Base-by-base conservation (phyloP, 2,113 vertebrate species). In the Crotalus viridis region DNA sequence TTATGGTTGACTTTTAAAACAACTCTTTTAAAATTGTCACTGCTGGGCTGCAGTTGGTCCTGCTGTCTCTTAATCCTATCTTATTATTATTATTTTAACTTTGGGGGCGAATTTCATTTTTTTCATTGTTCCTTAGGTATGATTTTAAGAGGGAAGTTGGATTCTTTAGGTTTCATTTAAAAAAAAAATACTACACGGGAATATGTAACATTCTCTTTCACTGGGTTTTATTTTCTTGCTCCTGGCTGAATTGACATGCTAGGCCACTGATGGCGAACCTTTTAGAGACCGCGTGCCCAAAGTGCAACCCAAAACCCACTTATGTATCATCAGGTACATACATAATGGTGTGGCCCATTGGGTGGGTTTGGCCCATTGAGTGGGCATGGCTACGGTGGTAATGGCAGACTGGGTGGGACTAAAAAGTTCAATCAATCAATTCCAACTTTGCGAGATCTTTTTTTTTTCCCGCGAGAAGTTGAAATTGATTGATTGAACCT, bases 181-280 rank as follows among this genome's bases (percentile, higher is more conserved):
- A 61, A 59, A 56, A 56, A 7, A 57, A 51, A 10, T 51, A 51
- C 48, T 8, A 51, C 48, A 51, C 48, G 8, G 48, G 8, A 9
- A 51, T 51, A 51, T 51, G 48, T 1, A 9, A 33, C 64, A 15
- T 69, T 69, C n/a, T 33, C 7, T 43, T 52, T 91, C 88, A 1
- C 55, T 93, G 51, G 26, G 0, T 87, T 51, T 61, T 64, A 26
- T 64, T 8, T 33, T 5, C 3, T 86, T 93, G 90, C 7, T 46
- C 28, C 89, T 90, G 64, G 69, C 33, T 85, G 1, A 3, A 6
- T 95, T 90, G 91, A 64, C 81, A 94, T 90, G 13, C 89, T 95
- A 13, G 5, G 0, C 0, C 46, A 46, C 0, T 5, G 46, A 46
- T 46, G 46, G 46, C 5, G 0, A 46, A 46, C 46, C 46, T 46